Base-by-base conservation (phyloP, 1,140 invertebrate genomes). In the Hyphantria cunea region DNA sequence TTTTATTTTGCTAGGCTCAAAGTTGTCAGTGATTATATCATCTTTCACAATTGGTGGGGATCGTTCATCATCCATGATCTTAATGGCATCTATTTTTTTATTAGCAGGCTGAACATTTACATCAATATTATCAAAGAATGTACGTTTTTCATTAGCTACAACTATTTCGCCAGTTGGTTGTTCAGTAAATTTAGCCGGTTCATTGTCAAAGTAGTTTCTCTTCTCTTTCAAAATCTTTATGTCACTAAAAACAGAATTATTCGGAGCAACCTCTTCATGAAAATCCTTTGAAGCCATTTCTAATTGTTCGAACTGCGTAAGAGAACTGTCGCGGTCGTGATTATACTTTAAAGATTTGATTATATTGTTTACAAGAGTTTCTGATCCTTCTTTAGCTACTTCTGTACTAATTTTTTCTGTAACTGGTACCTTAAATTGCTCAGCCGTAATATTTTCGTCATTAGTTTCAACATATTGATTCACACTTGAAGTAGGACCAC, bases 41-140 rank as follows among this genome's bases (percentile, higher is more conserved):
- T 89, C 83, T 71, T 78, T 79, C 0, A 84, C 71, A 39, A 84
- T 85, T 0, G 83, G 80, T 5, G 82, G 83, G 6, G 82, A 86
- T 37, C 80, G 71, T 6, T 74, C 66, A 41, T 80, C 72, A 58
- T 79, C 64, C 11, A 48, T 41, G 45, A 63, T 11, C 3, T 56
- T 67, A 11, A 67, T 12, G 25, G 79, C 64, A 25, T 70, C 59
- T 32, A 67, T 9, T 37, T 50, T 61, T 15, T 64, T 66, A 41
- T 63, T 64, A 50, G 31, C 31, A 7, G 47, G 10, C 12, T 65
- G 39, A 8, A 64, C 32, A 33, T 64, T 68, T 3, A 44, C 51
- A 55, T 56, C 41, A 3, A 68, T 67, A 55, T 79, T 74, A 48
- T 83, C 72, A 59, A 85, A 77, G 51, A 72, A 80, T 33, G 51